phyloP scores from a whole-genome alignment of 2,113 vertebrate species.

The Neofelis nebulosa region DNA sequence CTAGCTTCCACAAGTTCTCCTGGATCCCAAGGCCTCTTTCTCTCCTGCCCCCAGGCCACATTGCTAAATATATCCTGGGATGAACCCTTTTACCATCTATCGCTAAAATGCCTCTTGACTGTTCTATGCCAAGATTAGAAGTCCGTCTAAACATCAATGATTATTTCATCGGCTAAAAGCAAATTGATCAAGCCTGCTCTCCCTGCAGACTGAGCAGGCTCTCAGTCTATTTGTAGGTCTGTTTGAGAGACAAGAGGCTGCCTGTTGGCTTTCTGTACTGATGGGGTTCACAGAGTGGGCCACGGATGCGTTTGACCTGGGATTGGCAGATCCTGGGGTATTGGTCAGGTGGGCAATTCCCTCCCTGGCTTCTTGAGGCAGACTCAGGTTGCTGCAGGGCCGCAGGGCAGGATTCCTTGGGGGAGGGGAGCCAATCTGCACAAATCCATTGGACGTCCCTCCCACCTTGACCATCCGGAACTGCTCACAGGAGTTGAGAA shows the following conservation, averaged over 20 bases:
- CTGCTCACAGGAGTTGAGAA: background rate
- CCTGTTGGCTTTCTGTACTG: conserved; percentile 31
- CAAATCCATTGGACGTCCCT: background rate
- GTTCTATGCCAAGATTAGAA: conserved; percentile 73
- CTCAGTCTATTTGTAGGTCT: conserved; percentile 66
- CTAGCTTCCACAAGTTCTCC: background rate
- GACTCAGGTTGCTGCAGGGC: background rate
- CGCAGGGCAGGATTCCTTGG: background rate
- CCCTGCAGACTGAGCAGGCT: conserved; percentile 61
- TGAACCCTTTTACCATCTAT: conserved; percentile 64
- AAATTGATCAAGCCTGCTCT: conserved; percentile 72
- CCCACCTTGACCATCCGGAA: background rate
- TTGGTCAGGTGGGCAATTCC: background rate
- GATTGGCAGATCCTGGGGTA: background rate
- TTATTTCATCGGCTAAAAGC: conserved; percentile 78
- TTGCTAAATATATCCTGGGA: conserved; percentile 65
- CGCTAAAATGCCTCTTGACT: conserved; percentile 70
- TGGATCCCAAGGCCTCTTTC: conserved; percentile 38
- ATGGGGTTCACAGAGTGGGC: background rate
- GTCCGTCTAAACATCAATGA: conserved; percentile 61
- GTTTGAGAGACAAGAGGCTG: conserved; percentile 24
- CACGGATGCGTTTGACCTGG: background rate
- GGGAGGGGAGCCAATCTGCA: background rate
- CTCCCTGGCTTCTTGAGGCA: background rate
- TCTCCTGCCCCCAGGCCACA: conserved; percentile 8